A percentile compares a stretch with the other conserved stretches of the same genome.
Evolutionary conservation across 2,113 vertebrate genomes (phyloP).

Genomic region (Lepidothrix coronata): DNA sequence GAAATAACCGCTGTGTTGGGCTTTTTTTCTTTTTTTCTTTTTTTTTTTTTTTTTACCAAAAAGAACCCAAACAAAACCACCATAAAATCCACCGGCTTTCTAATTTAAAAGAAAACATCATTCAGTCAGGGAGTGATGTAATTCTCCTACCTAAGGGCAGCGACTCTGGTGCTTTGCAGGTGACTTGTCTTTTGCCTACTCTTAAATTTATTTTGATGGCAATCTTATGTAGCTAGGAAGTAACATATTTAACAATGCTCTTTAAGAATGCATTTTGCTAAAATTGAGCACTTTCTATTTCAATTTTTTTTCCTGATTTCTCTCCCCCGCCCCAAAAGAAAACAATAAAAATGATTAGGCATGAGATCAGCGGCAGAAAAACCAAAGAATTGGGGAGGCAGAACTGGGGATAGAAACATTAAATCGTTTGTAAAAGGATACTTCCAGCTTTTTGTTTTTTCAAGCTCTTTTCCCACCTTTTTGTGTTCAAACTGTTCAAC

Average conservation of each 20-base stretch:
- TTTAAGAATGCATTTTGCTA: background rate
- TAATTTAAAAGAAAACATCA: slow-evolving; percentile 58
- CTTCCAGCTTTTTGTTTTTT: slow-evolving; percentile 9
- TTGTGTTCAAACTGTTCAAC: slow-evolving; percentile 7
- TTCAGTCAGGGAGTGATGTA: slow-evolving; percentile 68
- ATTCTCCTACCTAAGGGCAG: slow-evolving; percentile 71
- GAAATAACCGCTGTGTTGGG: slow-evolving; percentile 36
- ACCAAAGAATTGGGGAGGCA: slow-evolving; percentile 15
- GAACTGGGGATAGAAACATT: background rate
- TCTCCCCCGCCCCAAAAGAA: background rate
- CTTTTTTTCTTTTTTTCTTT: background rate
- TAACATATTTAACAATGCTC: background rate
- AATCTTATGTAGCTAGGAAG: background rate
- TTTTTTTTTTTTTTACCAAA: background rate
- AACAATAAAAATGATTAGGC: slow-evolving; percentile 52
- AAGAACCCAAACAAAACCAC: too few species aligned
- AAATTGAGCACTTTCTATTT: background rate
- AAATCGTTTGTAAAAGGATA: background rate
- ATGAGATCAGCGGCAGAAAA: slow-evolving; percentile 27
- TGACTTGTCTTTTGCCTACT: slow-evolving; percentile 78
- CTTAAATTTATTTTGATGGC: slow-evolving; percentile 57
- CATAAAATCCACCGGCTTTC: slow-evolving; percentile 57
- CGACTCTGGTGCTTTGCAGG: slow-evolving; percentile 77
- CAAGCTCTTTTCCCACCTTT: background rate
- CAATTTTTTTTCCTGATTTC: background rate